Evolutionary conservation across 1,140 invertebrate genomes (phyloP).

Genomic region (Tenebrio molitor): DNA sequence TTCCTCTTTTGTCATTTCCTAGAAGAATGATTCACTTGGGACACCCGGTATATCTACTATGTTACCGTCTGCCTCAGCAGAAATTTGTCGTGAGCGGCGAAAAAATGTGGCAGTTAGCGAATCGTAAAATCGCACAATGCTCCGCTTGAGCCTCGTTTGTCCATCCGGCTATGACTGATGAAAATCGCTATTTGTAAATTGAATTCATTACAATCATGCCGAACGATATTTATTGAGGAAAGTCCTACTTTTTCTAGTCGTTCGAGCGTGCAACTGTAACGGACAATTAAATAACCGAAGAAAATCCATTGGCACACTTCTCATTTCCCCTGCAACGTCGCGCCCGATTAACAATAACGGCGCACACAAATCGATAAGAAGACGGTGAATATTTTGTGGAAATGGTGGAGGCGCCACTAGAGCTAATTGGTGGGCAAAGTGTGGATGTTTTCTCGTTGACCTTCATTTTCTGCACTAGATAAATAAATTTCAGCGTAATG

Average conservation of each 20-base stretch:
- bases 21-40: too few relatives aligned
- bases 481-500: constrained; percentile 33
- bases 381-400: neutral
- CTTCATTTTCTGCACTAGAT: constrained; percentile 32
- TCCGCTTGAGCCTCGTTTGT: constrained; percentile 21
- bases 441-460: constrained; percentile 15
- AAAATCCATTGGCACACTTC: constrained; percentile 38
- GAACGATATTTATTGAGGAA: constrained; percentile 27
- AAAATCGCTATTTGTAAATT: constrained; percentile 33
- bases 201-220: constrained; percentile 33
- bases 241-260: constrained; percentile 22
- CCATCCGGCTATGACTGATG: constrained; percentile 27
- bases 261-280: constrained; percentile 28
- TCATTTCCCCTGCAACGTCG: constrained; percentile 7
- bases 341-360: constrained; percentile 7
- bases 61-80: too few relatives aligned
- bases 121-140: constrained; percentile 34
- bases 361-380: neutral
- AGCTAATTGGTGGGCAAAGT: constrained; percentile 34
- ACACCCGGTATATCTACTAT: too few relatives aligned
- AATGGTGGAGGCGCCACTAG: constrained; percentile 25
- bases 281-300: constrained; percentile 32
- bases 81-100: too few relatives aligned
- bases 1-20: too few relatives aligned
- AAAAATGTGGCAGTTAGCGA: too few relatives aligned